A percentile compares a stretch with the other conserved stretches of the same genome.
Conservation (phyloP, 2,888 invertebrate species). For the Eilema griseolum region DNA sequence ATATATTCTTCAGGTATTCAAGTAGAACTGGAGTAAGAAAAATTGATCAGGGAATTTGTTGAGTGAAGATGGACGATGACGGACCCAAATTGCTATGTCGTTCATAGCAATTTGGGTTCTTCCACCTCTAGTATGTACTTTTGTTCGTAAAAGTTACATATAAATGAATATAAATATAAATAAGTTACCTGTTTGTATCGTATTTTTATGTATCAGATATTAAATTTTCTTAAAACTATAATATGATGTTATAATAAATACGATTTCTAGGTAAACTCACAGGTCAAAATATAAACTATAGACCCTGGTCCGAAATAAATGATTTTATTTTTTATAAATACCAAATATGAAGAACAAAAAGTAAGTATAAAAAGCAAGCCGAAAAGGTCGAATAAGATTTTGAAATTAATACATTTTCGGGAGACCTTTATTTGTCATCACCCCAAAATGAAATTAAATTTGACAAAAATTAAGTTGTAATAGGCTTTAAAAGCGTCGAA, state of each 20-base stretch:
- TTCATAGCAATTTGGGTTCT: too few relatives aligned
- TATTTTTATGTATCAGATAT: background rate
- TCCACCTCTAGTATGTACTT: background rate
- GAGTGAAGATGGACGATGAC: slow-evolving; percentile 11
- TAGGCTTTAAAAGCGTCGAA: background rate
- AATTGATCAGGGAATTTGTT: slow-evolving; percentile 33
- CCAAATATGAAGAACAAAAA: too few relatives aligned
- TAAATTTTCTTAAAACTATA: too few relatives aligned
- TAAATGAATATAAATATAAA: background rate
- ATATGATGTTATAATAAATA: too few relatives aligned
- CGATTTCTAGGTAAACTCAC: too few relatives aligned
- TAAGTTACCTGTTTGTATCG: background rate
- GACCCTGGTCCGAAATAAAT: too few relatives aligned
- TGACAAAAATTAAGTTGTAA: background rate
- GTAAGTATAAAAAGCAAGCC: background rate
- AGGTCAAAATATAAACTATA: too few relatives aligned
- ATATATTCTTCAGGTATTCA: slow-evolving; percentile 27
- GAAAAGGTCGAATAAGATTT: background rate
- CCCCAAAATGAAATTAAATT: background rate
- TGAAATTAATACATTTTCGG: background rate
- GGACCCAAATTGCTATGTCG: background rate
- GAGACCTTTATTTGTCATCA: background rate
- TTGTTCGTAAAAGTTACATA: slow-evolving; percentile 1
- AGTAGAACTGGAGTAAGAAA: slow-evolving; percentile 12
- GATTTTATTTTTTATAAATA: too few relatives aligned